phyloP scores from a whole-genome alignment of 2,888 invertebrate genomes.

The Ditula angustiorana region DNA sequence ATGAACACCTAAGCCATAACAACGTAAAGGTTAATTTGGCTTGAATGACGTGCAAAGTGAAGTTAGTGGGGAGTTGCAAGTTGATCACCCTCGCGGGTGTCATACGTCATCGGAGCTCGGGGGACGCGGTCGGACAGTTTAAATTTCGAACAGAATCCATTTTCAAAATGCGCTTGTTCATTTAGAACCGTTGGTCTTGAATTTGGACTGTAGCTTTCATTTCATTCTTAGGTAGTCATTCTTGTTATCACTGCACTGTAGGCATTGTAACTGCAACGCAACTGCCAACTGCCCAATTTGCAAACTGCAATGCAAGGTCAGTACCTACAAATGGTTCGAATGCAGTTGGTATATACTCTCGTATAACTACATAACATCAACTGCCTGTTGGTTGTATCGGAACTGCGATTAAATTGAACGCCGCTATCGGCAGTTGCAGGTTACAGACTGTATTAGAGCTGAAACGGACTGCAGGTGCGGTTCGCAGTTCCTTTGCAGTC shows the following conservation, averaged over 20 bases:
- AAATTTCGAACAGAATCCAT: conserved; percentile 75
- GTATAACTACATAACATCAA: too few relatives aligned
- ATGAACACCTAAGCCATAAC: background rate
- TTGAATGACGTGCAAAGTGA: background rate
- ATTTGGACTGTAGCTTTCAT: background rate
- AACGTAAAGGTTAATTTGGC: conserved; percentile 1
- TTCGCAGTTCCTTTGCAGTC: too few relatives aligned
- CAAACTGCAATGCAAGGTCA: too few relatives aligned
- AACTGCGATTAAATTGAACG: too few relatives aligned
- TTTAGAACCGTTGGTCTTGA: conserved; percentile 37
- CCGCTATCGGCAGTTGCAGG: too few relatives aligned
- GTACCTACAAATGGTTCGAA: too few relatives aligned
- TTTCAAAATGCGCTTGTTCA: conserved; percentile 57
- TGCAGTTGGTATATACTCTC: too few relatives aligned
- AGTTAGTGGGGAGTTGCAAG: conserved; percentile 43
- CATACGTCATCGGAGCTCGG: conserved; percentile 68
- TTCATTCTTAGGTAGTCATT: too few relatives aligned
- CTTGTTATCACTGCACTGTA: background rate
- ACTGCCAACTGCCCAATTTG: background rate
- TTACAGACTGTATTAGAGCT: too few relatives aligned
- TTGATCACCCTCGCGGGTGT: conserved; percentile 76
- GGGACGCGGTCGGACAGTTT: conserved; percentile 69
- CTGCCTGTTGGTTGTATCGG: too few relatives aligned
- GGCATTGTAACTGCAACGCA: background rate
- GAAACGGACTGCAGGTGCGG: too few relatives aligned